A percentile compares a stretch with the other conserved stretches of the same genome.
Evolutionary conservation across 2,113 vertebrate species (phyloP).

Genomic region (Gracilinanus agilis): DNA sequence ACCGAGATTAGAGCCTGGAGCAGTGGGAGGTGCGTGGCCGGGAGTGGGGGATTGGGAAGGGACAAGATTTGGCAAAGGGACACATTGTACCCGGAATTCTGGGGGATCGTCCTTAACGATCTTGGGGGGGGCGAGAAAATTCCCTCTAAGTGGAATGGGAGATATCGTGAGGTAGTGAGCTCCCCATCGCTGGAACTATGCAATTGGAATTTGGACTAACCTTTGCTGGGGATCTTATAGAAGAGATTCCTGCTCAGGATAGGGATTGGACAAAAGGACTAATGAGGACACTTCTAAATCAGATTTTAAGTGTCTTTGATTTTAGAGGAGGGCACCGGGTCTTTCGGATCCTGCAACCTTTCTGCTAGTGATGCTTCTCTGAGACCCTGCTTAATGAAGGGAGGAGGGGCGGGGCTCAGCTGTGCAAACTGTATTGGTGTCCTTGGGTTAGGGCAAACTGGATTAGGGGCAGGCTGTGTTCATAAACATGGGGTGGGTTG

Average conservation of each 20-base stretch:
- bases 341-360: too few species aligned
- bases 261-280: background rate
- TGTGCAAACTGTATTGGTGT: too few species aligned
- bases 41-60: too few species aligned
- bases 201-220: too few species aligned
- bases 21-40: accelerated
- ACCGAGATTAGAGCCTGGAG: background rate
- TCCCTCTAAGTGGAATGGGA: background rate
- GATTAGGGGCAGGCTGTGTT: too few species aligned
- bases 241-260: background rate
- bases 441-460: background rate
- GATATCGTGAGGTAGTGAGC: background rate
- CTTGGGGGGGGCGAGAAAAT: background rate
- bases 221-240: background rate
- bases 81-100: background rate
- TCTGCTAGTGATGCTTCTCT: too few species aligned
- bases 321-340: too few species aligned
- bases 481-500: too few species aligned
- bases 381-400: too few species aligned
- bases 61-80: too few species aligned
- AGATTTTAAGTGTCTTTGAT: background rate
- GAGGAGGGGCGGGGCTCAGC: too few species aligned
- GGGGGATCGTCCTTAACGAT: background rate
- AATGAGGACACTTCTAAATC: background rate
- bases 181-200: background rate